Conservation (phyloP, 2,888 invertebrate genomes). For the Lobophora halterata region DNA sequence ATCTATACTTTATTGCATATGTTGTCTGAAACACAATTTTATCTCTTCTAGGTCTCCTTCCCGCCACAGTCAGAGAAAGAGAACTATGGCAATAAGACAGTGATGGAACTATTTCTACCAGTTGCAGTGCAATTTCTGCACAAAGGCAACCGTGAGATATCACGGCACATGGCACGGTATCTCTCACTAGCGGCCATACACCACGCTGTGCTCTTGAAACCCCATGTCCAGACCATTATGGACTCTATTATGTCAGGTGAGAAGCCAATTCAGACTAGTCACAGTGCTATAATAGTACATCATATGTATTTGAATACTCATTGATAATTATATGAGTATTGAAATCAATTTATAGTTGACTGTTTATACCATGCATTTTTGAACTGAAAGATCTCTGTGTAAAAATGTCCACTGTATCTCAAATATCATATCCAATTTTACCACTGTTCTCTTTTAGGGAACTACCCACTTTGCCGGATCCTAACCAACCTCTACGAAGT, state of each 20-base stretch:
- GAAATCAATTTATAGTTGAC: too few relatives aligned
- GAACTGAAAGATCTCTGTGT: too few relatives aligned
- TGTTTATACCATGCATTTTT: too few relatives aligned
- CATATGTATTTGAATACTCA: too few relatives aligned
- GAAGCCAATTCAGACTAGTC: too few relatives aligned
- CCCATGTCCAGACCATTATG: slow-evolving; percentile 94
- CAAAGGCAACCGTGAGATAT: slow-evolving; percentile 93
- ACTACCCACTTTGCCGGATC: slow-evolving; percentile 92
- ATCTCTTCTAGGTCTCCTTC: slow-evolving; percentile 62
- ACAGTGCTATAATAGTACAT: too few relatives aligned
- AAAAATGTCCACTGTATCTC: too few relatives aligned
- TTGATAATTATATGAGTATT: too few relatives aligned
- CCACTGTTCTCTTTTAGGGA: too few relatives aligned
- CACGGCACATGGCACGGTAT: slow-evolving; percentile 94
- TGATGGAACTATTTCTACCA: slow-evolving; percentile 92
- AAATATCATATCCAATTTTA: too few relatives aligned
- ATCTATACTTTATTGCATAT: too few relatives aligned
- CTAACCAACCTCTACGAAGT: slow-evolving; percentile 95
- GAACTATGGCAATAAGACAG: slow-evolving; percentile 82
- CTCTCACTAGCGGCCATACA: slow-evolving; percentile 95
- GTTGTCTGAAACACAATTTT: background rate
- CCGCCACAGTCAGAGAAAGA: slow-evolving; percentile 72
- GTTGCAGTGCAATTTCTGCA: slow-evolving; percentile 95
- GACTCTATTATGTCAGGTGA: slow-evolving; percentile 92
- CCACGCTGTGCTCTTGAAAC: slow-evolving; percentile 91